These are phyloP conservation scores for Watsonalla cultraria DNA, from an alignment of 2,888 invertebrate species.

Conservation along the genomic window DNA sequence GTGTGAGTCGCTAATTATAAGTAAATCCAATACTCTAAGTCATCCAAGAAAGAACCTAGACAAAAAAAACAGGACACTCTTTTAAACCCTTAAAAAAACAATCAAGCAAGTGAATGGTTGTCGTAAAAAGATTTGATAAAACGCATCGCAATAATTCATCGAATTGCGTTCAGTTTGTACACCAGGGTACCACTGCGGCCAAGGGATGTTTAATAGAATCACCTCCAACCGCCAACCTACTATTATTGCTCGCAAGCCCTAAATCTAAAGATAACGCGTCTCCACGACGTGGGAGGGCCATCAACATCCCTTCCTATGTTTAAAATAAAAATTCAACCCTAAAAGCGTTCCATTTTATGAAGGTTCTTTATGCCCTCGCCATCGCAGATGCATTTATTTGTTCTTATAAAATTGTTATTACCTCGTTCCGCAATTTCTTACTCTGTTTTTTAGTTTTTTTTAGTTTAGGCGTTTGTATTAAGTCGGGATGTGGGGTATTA, in stretches of 20 bases:
- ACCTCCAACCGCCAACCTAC: slow-evolving; percentile 36
- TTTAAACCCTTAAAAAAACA: not conserved
- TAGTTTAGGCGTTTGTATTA: slow-evolving; percentile 33
- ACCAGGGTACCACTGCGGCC: slow-evolving; percentile 28
- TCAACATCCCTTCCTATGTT: slow-evolving; percentile 76
- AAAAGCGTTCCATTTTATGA: slow-evolving; percentile 64
- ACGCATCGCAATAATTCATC: slow-evolving; percentile 32
- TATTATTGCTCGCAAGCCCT: slow-evolving; percentile 52
- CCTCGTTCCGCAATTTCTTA: slow-evolving; percentile 43
- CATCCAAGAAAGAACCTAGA: not conserved
- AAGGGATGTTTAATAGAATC: slow-evolving; percentile 27
- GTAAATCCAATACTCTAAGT: too few relatives aligned
- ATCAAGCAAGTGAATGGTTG: slow-evolving; percentile 12
- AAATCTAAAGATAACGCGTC: slow-evolving; percentile 68
- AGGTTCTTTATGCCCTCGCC: slow-evolving; percentile 50
- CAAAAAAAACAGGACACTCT: not conserved
- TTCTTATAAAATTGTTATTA: slow-evolving; percentile 62
- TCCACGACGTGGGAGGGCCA: slow-evolving; percentile 64
- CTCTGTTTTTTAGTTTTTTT: too few relatives aligned
- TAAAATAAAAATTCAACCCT: slow-evolving; percentile 77
- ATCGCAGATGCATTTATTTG: slow-evolving; percentile 61
- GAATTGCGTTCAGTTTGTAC: slow-evolving; percentile 34
- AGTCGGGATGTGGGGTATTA: slow-evolving; percentile 30
- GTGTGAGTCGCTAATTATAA: too few relatives aligned
- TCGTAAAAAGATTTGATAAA: slow-evolving; percentile 19